Evolutionary conservation across 2,113 vertebrate species (phyloP).

Genomic region (Gnathonemus longibarbis): DNA sequence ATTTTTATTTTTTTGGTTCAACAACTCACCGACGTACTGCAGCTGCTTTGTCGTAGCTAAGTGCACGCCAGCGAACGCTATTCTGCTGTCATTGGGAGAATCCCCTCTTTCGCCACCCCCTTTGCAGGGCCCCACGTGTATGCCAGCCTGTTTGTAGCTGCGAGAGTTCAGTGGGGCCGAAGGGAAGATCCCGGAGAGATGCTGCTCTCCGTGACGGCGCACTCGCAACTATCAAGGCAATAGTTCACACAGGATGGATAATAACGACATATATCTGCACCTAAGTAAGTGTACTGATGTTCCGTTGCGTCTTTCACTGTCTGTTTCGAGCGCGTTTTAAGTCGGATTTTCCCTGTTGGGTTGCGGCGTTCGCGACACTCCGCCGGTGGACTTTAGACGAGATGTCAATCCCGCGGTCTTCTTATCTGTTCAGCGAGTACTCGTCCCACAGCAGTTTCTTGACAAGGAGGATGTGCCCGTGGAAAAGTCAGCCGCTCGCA

Average conservation of each 20-base stretch:
- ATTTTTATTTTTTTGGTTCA: neutral
- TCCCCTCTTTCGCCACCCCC: conserved; percentile 48
- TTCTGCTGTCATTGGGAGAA: conserved; percentile 60
- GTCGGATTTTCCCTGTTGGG: conserved; percentile 42
- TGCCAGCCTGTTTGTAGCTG: conserved; percentile 41
- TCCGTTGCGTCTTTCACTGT: neutral
- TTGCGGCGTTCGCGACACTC: conserved; percentile 26
- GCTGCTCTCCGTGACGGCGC: conserved; percentile 44
- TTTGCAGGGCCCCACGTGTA: conserved; percentile 54
- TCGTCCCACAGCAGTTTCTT: conserved; percentile 19
- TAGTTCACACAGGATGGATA: conserved; percentile 58
- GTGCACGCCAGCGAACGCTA: conserved; percentile 43
- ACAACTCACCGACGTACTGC: neutral
- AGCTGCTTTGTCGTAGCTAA: neutral
- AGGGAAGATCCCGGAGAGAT: conserved; percentile 62
- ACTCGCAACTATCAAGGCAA: conserved; percentile 36
- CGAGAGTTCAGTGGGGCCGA: conserved; percentile 46
- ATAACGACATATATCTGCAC: conserved; percentile 60
- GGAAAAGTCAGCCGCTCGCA: conserved; percentile 58
- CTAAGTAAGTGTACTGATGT: conserved; percentile 54
- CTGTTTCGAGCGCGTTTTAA: conserved; percentile 12
- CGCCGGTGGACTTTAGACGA: conserved; percentile 40
- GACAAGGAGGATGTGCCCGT: conserved; percentile 31
- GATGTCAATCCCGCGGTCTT: conserved; percentile 27
- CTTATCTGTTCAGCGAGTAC: conserved; percentile 1